These are phyloP conservation scores for Luperina testacea DNA, from an alignment of 2,888 invertebrate genomes.

Conservation along the genomic window DNA sequence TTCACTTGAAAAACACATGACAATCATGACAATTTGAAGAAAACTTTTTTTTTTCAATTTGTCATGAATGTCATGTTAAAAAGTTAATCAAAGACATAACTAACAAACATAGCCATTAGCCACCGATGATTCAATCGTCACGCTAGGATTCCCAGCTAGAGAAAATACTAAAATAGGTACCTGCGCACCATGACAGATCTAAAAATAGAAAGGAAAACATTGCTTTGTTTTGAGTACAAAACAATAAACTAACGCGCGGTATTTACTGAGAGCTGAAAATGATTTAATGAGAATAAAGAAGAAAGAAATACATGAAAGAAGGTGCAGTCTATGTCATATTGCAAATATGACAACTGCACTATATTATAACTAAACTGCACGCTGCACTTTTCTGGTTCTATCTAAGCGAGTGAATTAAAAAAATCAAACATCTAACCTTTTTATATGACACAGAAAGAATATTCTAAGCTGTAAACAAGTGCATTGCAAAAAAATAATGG, in stretches of 20 bases:
- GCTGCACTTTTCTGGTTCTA: not conserved
- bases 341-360: not conserved
- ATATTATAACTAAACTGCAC: constrained; percentile 1
- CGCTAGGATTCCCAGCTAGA: not conserved
- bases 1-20: no score
- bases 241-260: not conserved
- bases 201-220: constrained; percentile 49
- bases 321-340: not conserved
- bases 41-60: not conserved
- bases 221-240: constrained; percentile 30
- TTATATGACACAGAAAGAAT: not conserved
- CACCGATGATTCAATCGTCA: not conserved
- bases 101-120: not conserved
- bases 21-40: no score
- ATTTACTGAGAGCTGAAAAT: not conserved
- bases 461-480: not conserved
- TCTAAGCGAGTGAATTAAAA: not conserved
- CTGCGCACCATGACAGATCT: constrained; percentile 34
- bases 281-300: not conserved
- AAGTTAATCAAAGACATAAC: not conserved
- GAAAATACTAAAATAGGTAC: not conserved
- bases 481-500: not conserved
- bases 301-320: not conserved
- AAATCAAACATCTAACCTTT: not conserved
- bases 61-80: not conserved